phyloP scores from a whole-genome alignment of 2,888 invertebrate genomes.

The Lasius fuliginosus region DNA sequence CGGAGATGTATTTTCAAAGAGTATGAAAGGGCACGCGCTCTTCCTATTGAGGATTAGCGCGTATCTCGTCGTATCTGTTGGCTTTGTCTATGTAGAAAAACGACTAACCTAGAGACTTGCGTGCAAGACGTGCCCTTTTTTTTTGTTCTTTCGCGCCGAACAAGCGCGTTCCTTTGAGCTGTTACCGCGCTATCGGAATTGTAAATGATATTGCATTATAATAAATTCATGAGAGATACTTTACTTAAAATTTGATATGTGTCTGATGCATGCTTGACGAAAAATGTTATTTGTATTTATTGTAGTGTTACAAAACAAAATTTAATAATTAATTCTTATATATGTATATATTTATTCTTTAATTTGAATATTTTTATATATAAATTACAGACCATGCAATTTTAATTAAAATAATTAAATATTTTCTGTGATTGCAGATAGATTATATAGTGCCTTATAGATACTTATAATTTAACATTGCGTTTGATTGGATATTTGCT shows the following conservation, averaged over 20 bases:
- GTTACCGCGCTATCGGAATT: neutral
- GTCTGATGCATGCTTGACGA: neutral
- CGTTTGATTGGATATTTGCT: neutral
- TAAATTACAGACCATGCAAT: neutral
- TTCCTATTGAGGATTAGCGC: conserved; percentile 4
- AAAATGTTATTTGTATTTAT: neutral
- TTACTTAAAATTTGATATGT: neutral
- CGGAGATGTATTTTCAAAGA: neutral
- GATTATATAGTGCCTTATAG: neutral
- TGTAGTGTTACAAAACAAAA: neutral
- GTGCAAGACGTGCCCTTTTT: conserved; percentile 1
- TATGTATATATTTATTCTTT: neutral
- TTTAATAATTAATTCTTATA: conserved; percentile 2
- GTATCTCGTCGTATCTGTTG: neutral
- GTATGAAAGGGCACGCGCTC: conserved; percentile 4
- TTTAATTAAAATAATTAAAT: neutral
- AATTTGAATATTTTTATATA: neutral
- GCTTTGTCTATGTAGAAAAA: neutral
- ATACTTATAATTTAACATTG: neutral
- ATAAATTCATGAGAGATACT: neutral
- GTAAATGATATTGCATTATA: neutral
- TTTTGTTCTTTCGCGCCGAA: conserved; percentile 45
- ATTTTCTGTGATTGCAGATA: neutral
- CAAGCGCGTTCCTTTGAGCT: neutral
- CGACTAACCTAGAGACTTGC: conserved; percentile 65